Evolutionary conservation across 1,140 invertebrate species (phyloP), one percentile per base, ranked within the genome.

Genomic region (Panagrolaimus sp.): DNA sequence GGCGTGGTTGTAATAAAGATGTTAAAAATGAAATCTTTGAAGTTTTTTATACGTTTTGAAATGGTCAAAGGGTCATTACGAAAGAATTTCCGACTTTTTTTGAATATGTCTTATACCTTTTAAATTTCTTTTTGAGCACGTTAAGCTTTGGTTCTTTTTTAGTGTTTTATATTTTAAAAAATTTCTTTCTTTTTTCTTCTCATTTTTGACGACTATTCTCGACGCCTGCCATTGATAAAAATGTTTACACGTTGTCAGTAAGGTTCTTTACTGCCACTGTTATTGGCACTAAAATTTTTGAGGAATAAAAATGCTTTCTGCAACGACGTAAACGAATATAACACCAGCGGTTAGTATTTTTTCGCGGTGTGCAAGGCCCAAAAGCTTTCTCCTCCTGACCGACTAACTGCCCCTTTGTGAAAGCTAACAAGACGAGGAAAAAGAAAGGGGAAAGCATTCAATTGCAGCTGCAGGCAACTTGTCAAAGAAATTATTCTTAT

Each of bases 401-500:
- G 51, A 20, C 27, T 57, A 27, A 57, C 51, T 20, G 51, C 20
- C 51, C 13, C 20, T 57, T 57, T 57, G n/a, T 57, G 51, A 38
- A 38, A 7, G 2, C 31, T 38, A 7, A 38, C 31, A 38, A 38
- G 31, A 38, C 31, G 7, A 38, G 31, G 7, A 38, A 38, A 7
- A 38, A 38, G 7, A 38, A 38, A 38, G 7, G 31, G 7, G 7
- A 38, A 38, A 57, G 51, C 51, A 25, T 57, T 57, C 20, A 57
- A 57, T 57, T 57, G 51, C 51, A 57, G 51, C 51, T 57, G 51
- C 51, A 57, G 51, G 51, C 51, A 27, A 27, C 51, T 57, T 57
- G 51, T 57, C 51, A 27, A 57, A 57, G 51, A 57, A 57, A 57
- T 57, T 57, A 57, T 57, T 57, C 51, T 57, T 57, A 57, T 57